Conservation (phyloP, 30 jellyfish, hydroid and myxozoan genomes). For the Hydra vulgaris region DNA sequence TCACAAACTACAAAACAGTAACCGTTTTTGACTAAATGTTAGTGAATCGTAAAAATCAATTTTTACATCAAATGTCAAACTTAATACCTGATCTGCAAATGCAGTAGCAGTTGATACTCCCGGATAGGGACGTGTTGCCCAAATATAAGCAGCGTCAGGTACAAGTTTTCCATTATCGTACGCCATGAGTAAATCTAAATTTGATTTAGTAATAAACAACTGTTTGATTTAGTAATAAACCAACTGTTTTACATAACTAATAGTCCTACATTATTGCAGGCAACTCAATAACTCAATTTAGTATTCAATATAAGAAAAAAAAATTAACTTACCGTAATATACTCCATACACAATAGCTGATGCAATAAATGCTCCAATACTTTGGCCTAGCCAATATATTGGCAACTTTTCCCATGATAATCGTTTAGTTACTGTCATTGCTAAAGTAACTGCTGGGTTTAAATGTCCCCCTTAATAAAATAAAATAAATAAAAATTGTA, state of each 20-base stretch:
- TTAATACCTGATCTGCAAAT: conserved; percentile 87
- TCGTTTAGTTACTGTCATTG: conserved; percentile 87
- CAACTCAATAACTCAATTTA: too few relatives aligned
- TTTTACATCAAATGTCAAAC: too few relatives aligned
- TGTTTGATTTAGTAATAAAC: neutral
- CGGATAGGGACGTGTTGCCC: conserved; percentile 78
- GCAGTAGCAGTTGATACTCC: conserved; percentile 70
- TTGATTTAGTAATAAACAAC: neutral
- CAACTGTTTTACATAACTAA: neutral
- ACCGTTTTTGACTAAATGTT: too few relatives aligned
- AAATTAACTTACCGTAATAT: conserved; percentile 54
- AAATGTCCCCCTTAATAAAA: conserved; percentile 45
- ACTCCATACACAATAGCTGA: conserved; percentile 86
- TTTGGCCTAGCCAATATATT: conserved; percentile 73
- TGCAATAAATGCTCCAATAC: conserved; percentile 75
- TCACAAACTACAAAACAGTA: too few relatives aligned
- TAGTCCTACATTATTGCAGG: too few relatives aligned
- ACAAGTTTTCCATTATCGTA: conserved; percentile 51
- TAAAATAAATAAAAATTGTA: too few relatives aligned
- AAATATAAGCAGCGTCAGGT: conserved; percentile 80
- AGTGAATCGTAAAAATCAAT: too few relatives aligned
- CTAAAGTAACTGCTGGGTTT: conserved; percentile 92
- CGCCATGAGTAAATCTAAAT: conserved; percentile 50
- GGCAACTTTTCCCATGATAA: conserved; percentile 78
- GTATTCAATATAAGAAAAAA: too few relatives aligned